Conservation (phyloP, 2,888 invertebrate species). For the Agrochola litura region DNA sequence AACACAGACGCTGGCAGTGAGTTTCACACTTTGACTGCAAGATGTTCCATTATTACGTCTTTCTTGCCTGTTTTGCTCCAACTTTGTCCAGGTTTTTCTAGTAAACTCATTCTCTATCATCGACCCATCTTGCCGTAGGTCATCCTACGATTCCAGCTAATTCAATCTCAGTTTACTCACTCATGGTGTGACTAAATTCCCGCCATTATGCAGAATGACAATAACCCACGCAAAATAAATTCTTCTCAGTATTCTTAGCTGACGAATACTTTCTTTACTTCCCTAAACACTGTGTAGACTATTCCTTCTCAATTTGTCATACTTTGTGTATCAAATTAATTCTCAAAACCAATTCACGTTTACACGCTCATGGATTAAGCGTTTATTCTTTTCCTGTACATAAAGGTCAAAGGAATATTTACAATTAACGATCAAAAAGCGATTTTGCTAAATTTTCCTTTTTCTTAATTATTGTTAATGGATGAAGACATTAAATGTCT, state of each 20-base stretch:
- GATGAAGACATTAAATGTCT: constrained; percentile 79
- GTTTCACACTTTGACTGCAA: neutral
- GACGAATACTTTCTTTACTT: constrained; percentile 20
- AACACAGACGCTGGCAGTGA: no score
- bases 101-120: neutral
- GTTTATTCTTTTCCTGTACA: constrained; percentile 43
- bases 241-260: constrained; percentile 10
- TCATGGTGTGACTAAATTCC: neutral
- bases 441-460: constrained; percentile 86
- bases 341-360: constrained; percentile 17
- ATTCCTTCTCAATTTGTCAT: neutral
- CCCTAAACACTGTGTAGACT: neutral
- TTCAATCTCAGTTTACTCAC: neutral
- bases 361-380: constrained; percentile 1
- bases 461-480: constrained; percentile 79
- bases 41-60: neutral
- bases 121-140: no score
- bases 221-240: constrained; percentile 1
- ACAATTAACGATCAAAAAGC: constrained; percentile 70
- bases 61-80: neutral
- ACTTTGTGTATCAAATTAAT: constrained; percentile 2
- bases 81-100: neutral
- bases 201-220: neutral
- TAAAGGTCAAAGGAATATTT: constrained; percentile 77
- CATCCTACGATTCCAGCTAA: neutral